Base-by-base conservation (phyloP, 2,888 invertebrate species). In the Parascotia fuliginaria region DNA sequence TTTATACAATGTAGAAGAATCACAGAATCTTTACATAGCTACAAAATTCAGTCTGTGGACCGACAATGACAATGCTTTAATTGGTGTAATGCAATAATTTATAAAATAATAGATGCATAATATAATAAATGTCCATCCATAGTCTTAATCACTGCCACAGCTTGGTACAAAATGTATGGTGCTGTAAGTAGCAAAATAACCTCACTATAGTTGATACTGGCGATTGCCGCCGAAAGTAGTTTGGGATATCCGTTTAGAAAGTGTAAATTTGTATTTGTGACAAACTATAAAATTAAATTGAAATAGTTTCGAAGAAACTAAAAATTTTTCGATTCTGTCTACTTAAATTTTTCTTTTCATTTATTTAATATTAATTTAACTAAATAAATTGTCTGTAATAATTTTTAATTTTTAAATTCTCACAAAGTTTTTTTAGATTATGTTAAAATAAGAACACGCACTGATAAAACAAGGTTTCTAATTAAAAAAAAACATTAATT, bases 111-210 rank as follows among this genome's bases (percentile, higher is more conserved):
- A 65, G 54, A 70, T 73, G 70, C 72, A 69, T 74, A 68, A 60
- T 60, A 61, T 55, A 52, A 53, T 33, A 56, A 49, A 32, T 47
- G 27, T 62, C 68, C 68, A 69, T 65, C 65, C 65, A 68, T 60
- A 51, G 46, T 44, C 24, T 28, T 59, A 64, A 51, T 61, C 79
- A 83, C 81, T 83, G 81, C 83, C 84, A 73, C 70, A 70, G 78
- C 67, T 79, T 71, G 77, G 85, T 86, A 85, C 83, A 85, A 86
- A 83, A 65, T 58, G 37, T 54, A 70, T 76, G 86, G 85, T 85
- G 86, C 85, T 85, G 68, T 60, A 53, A 40, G 64, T 78, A 70
- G 60, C 73, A 72, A 77, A 54, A 41, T 45, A 33, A 47, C 45
- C 47, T 58, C 47, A 39, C 12, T 45, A 14, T n/a, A n/a, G n/a